Base-by-base conservation (phyloP, 2,113 vertebrate genomes). In the Tetrao urogallus region DNA sequence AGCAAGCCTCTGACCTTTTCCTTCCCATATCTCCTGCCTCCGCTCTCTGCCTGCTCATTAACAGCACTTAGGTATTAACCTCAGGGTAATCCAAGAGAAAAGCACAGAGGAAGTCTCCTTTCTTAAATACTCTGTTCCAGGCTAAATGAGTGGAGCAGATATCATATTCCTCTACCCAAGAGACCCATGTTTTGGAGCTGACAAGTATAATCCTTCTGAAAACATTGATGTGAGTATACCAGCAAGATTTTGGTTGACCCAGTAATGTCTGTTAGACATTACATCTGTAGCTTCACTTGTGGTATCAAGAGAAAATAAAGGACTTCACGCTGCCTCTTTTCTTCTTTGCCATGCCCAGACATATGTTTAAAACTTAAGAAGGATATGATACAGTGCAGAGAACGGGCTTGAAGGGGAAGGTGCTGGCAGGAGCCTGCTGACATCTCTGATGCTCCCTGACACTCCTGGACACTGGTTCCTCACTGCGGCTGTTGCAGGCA, bases 41-140 rank as follows among this genome's bases (percentile, higher is more conserved):
- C 83, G 65, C 80, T 66, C 82, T 93, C 86, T 86, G 45, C 47
- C 76, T 86, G 73, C 92, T 95, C 85, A 86, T 95, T 96, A 95
- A 32, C 80, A 78, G 76, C 64, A 43, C 82, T 73, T 82, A 22
- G 86, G 57, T 78, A 86, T 96, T 96, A 94, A 91, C 69, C 78
- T 91, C 15, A 13, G 85, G 66, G 82, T 64, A 94, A 89, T 89
- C 60, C 65, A 57, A 69, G 47, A 92, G 76, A 83, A 67, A 64
- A 85, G 8, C 82, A 43, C 34, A 30, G 67, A 63, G 87, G 79
- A 88, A 89, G 14, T 36, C 45, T 89, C 77, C 1, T 0, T n/a
- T 92, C 21, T 81, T 47, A 77, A 58, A 75, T 19, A 5, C 3
- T 6, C 18, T 5, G 2, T 8, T 63, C 40, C 45, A 89, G 81